Conservation (phyloP, 2,113 vertebrate species). For the Gobio gobio region DNA sequence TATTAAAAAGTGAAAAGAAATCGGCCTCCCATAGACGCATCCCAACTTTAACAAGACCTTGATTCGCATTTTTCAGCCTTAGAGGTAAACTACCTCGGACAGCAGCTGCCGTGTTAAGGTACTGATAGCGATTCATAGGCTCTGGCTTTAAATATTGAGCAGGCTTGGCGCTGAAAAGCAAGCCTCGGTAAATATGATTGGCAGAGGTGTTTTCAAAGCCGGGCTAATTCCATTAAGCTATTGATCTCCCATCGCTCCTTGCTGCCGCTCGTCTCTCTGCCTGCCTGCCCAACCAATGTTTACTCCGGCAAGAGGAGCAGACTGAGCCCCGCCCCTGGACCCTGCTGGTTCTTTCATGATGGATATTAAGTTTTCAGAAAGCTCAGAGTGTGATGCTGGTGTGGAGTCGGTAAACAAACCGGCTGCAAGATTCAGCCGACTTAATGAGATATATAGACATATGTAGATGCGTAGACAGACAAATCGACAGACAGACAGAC, state of each 20-base stretch:
- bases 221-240: slow-evolving; percentile 82
- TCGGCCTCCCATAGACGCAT: slow-evolving; percentile 24
- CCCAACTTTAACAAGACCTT: slow-evolving; percentile 53
- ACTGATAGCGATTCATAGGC: slow-evolving; percentile 60
- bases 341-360: slow-evolving; percentile 40
- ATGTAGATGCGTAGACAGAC: background rate
- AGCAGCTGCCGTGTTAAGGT: slow-evolving; percentile 61
- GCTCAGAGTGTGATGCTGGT: slow-evolving; percentile 53
- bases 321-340: slow-evolving; percentile 41
- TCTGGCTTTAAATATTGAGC: slow-evolving; percentile 72
- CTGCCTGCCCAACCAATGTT: slow-evolving; percentile 66
- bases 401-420: slow-evolving; percentile 62
- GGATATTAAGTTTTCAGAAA: slow-evolving; percentile 63
- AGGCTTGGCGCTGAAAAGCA: slow-evolving; percentile 60
- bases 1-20: slow-evolving; percentile 45
- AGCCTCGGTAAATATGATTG: slow-evolving; percentile 80
- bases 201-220: slow-evolving; percentile 79
- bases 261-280: slow-evolving; percentile 60
- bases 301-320: slow-evolving; percentile 58
- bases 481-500: background rate
- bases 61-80: slow-evolving; percentile 53
- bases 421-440: slow-evolving; percentile 43
- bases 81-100: slow-evolving; percentile 59
- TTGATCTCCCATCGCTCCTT: slow-evolving; percentile 69
- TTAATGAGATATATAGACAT: background rate